Conservation (phyloP, 2,113 vertebrate genomes). For the Odontophorus gujanensis region DNA sequence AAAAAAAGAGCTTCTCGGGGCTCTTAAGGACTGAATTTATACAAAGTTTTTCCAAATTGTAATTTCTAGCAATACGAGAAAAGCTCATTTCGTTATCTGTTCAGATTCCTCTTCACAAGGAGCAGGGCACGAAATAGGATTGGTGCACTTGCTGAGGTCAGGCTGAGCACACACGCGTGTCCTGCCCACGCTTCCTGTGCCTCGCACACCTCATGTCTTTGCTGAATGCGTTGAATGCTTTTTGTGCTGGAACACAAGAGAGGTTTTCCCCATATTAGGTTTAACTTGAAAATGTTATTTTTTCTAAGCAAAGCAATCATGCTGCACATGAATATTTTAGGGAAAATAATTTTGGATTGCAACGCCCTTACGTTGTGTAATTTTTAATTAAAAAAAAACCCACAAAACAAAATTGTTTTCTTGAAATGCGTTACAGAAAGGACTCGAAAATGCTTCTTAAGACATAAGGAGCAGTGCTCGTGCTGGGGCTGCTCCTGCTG, state of each 20-base stretch:
- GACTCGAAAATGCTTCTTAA: background rate
- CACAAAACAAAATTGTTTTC: background rate
- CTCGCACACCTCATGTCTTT: too few species aligned
- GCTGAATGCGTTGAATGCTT: constrained; percentile 2
- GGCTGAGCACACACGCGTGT: too few species aligned
- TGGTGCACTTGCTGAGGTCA: background rate
- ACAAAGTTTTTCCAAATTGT: background rate
- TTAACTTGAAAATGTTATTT: background rate
- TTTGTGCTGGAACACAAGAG: constrained; percentile 30
- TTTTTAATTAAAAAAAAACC: background rate
- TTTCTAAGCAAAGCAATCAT: background rate
- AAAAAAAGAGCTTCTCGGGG: background rate
- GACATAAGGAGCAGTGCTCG: constrained; percentile 21
- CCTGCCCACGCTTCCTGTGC: too few species aligned
- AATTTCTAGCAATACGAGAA: background rate
- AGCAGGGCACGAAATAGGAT: background rate
- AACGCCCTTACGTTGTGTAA: background rate
- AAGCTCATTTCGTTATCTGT: background rate
- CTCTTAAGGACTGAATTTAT: background rate
- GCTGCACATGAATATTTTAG: background rate
- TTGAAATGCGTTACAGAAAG: constrained; percentile 10
- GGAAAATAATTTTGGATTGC: constrained; percentile 15
- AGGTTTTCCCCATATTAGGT: background rate
- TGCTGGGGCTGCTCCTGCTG: background rate
- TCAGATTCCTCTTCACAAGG: background rate